Evolutionary conservation across 2,888 invertebrate species (phyloP), one percentile per base, ranked within the genome.

Genomic region (Ophioninae sp.): DNA sequence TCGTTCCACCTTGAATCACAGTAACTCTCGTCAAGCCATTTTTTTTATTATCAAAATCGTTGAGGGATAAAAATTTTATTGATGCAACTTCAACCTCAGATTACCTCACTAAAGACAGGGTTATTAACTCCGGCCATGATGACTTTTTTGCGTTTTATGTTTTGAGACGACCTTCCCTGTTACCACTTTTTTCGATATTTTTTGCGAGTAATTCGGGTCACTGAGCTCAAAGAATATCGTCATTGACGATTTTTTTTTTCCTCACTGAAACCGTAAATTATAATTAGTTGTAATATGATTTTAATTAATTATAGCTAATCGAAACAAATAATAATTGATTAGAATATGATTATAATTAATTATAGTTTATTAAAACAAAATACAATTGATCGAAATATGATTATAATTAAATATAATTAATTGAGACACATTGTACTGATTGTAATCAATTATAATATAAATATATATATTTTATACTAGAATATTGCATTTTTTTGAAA

Each of bases 1-100:
- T 64, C 83, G 82, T 30, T 86, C 86, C 23, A 86, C 81, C 87
- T 82, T 82, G 2, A 17, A 41, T 23, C 23, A 61, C 41, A 51
- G 61, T 67, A 22, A 41, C 3, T 9, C 6, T 8, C 8, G 22
- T 65, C 68, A 59, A 23, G 56, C 10, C 17, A 17, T 20, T 44
- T 22, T 20, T 30, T 22, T 17, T 5, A 7, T n/a, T 51, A 1
- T 5, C 51, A 39, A 69, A 63, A 67, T n/a, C 1, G 44, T 61
- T 6, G 30, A 6, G 20, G 0, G 17, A 9, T 10, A 64, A 8
- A 30, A 37, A 10, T 37, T 30, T 73, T 59, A 51, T 69, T 13
- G 13, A 3, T 69, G 59, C n/a, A n/a, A 22, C 39, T 22, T 63
- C 56, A 23, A 22, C 39, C 17, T 63, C 56, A 23, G 13, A 20